phyloP scores from a whole-genome alignment of 2,888 invertebrate genomes.

The Odontothrips loti region DNA sequence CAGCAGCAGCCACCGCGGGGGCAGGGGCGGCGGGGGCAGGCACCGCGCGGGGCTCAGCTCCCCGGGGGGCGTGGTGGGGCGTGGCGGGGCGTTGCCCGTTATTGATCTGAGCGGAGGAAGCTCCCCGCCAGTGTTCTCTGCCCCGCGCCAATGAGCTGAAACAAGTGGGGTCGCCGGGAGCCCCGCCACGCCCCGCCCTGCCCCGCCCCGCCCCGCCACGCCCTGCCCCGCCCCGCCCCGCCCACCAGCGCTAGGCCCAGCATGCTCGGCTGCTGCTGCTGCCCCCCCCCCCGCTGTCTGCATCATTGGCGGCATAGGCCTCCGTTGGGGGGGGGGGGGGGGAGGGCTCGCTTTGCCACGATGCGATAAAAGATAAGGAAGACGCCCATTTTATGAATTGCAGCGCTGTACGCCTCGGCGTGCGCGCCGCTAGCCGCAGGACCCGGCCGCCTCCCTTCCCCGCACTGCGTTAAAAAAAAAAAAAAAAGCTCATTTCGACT shows the following conservation, averaged over 20 bases:
- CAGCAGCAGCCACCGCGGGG: background rate
- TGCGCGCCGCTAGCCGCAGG: background rate
- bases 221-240: background rate
- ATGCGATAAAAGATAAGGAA: too few relatives aligned
- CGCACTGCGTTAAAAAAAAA: too few relatives aligned
- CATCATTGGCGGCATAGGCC: background rate
- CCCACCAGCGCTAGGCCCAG: too few relatives aligned
- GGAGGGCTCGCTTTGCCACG: too few relatives aligned
- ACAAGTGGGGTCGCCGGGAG: slow-evolving; percentile 9
- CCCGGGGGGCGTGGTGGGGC: background rate
- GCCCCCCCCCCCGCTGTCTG: background rate
- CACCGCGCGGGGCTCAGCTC: background rate
- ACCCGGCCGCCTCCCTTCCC: too few relatives aligned
- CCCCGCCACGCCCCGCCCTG: background rate
- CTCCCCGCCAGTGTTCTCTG: slow-evolving; percentile 18
- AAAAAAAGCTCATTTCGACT: too few relatives aligned
- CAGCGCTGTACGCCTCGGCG: background rate
- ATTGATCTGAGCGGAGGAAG: slow-evolving; percentile 24
- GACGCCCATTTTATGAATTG: too few relatives aligned
- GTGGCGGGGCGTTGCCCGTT: slow-evolving; percentile 18
- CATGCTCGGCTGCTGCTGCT: too few relatives aligned
- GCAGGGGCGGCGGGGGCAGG: background rate
- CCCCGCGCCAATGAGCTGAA: slow-evolving; percentile 23
- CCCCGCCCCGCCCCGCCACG: slow-evolving; percentile 4
- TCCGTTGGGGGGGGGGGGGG: too few relatives aligned